A percentile compares a stretch with the other conserved stretches of the same genome.
Evolutionary conservation across 2,113 vertebrate species (phyloP).

Genomic region (Erinaceus europaeus): DNA sequence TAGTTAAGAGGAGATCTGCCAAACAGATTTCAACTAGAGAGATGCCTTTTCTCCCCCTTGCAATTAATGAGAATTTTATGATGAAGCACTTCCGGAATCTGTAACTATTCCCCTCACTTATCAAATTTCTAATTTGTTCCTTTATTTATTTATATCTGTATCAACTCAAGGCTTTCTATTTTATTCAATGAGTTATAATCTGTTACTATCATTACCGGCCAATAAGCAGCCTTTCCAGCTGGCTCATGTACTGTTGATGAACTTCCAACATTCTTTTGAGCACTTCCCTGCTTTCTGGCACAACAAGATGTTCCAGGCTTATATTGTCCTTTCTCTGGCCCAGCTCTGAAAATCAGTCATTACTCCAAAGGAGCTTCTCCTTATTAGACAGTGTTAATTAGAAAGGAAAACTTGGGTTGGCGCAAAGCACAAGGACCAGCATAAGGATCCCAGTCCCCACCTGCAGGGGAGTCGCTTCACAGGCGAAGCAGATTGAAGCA

Average conservation of each 20-base stretch:
- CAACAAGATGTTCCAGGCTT: constrained; percentile 42
- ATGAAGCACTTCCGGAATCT: not conserved
- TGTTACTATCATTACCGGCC: constrained; percentile 30
- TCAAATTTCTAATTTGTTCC: not conserved
- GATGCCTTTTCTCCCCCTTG: not conserved
- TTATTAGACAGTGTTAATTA: not conserved
- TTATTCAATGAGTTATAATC: constrained; percentile 32
- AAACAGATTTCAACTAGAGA: not conserved
- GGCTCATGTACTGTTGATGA: not conserved
- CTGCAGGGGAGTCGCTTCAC: no score
- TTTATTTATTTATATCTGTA: not conserved
- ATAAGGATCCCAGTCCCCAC: no score
- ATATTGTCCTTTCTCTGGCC: constrained; percentile 23
- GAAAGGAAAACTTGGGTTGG: no score
- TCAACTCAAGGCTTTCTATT: not conserved
- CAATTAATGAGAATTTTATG: not conserved
- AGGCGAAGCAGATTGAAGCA: no score
- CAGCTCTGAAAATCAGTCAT: not conserved
- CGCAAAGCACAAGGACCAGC: no score
- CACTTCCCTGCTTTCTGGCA: constrained; percentile 47
- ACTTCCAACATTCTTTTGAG: constrained; percentile 51
- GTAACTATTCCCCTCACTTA: not conserved
- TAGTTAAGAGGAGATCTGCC: not conserved
- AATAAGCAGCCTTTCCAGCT: not conserved
- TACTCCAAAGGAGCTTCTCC: constrained; percentile 18